A percentile compares a stretch with the other conserved stretches of the same genome.
phyloP scores from a whole-genome alignment of 2,888 invertebrate genomes.

The Aphelenchoides bicaudatus region DNA sequence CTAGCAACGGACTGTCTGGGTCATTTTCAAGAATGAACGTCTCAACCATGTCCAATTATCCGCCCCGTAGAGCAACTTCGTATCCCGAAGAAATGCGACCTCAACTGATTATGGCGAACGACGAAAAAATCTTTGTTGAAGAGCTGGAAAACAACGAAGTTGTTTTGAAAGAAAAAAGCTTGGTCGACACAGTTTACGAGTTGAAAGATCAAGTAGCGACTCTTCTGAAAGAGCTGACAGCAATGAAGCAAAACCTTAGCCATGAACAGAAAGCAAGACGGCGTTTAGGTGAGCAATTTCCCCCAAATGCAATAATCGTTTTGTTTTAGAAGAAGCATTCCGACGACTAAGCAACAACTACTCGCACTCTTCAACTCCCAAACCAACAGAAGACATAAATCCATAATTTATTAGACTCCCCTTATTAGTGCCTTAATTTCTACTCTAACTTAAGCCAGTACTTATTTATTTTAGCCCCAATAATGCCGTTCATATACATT shows the following conservation, averaged over 20 bases:
- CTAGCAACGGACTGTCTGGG: not conserved
- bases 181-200: slow-evolving; percentile 75
- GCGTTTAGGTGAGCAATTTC: no score
- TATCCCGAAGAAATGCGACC: slow-evolving; percentile 57
- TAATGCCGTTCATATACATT: no score
- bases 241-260: slow-evolving; percentile 66
- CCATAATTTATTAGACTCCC: no score
- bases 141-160: slow-evolving; percentile 63
- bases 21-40: slow-evolving; percentile 19
- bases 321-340: slow-evolving; percentile 62
- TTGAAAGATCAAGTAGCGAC: slow-evolving; percentile 73
- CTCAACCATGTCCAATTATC: slow-evolving; percentile 8
- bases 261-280: slow-evolving; percentile 69
- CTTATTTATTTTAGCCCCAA: no score
- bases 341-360: slow-evolving; percentile 30
- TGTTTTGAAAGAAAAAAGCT: slow-evolving; percentile 66
- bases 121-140: slow-evolving; percentile 67
- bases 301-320: no score
- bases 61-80: slow-evolving; percentile 28
- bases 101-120: slow-evolving; percentile 65
- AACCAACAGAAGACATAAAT: not conserved
- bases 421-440: slow-evolving; percentile 11
- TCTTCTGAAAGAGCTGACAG: slow-evolving; percentile 62
- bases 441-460: not conserved
- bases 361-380: slow-evolving; percentile 29